These are phyloP conservation scores for Chromis chromis DNA, from an alignment of 2,797 vertebrate species.

Conservation along the genomic window DNA sequence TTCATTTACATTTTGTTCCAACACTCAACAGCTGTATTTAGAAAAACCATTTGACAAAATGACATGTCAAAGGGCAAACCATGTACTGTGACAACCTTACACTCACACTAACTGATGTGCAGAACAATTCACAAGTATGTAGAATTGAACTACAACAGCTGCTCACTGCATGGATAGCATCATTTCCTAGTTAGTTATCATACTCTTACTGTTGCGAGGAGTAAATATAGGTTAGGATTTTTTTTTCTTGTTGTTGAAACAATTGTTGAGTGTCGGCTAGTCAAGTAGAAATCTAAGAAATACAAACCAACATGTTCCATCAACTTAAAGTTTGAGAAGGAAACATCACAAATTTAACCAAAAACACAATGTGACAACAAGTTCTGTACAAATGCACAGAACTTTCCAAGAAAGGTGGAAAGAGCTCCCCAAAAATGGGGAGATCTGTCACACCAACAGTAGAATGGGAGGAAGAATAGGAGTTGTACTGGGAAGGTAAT, in stretches of 20 bases:
- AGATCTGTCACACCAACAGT: slow-evolving; percentile 37
- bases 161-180: background rate
- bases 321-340: slow-evolving; percentile 12
- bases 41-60: background rate
- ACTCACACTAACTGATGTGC: background rate
- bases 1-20: background rate
- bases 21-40: slow-evolving; percentile 51
- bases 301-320: background rate
- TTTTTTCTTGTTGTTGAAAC: background rate
- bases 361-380: background rate
- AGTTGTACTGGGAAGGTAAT: slow-evolving; percentile 50
- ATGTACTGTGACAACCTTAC: background rate
- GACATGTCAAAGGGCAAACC: background rate
- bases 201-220: background rate
- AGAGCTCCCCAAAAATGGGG: slow-evolving; percentile 34
- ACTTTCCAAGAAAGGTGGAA: slow-evolving; percentile 37
- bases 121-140: background rate
- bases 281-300: background rate
- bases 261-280: slow-evolving; percentile 43
- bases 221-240: background rate
- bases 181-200: background rate
- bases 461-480: slow-evolving; percentile 32
- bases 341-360: background rate
- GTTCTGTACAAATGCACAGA: slow-evolving; percentile 35
- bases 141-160: background rate